phyloP scores from a whole-genome alignment of 1,140 invertebrate genomes.

The Hycleus phaleratus region DNA sequence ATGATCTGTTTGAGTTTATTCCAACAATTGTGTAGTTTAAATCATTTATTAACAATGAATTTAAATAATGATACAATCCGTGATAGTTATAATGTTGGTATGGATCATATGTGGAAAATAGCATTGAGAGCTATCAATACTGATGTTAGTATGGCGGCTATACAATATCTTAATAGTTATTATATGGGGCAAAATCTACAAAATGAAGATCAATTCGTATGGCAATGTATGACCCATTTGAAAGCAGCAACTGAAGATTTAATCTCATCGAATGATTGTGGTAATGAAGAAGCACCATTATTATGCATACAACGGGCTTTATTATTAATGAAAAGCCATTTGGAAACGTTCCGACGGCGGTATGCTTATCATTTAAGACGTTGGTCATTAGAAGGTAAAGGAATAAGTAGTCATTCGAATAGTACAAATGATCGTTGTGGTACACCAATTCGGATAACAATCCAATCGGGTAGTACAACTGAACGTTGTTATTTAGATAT shows the following conservation, averaged over 20 bases:
- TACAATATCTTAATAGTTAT: conserved; percentile 86
- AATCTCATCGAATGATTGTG: conserved; percentile 42
- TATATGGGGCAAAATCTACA: conserved; percentile 86
- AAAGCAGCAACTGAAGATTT: conserved; percentile 69
- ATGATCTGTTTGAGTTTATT: conserved; percentile 87
- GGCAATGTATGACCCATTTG: conserved; percentile 84
- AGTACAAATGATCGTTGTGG: conserved; percentile 48
- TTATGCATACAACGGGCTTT: conserved; percentile 84
- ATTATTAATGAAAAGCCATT: conserved; percentile 79
- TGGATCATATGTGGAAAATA: conserved; percentile 91
- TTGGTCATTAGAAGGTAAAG: conserved; percentile 74
- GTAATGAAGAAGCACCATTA: conserved; percentile 62
- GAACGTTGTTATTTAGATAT: conserved; percentile 70
- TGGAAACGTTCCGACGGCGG: conserved; percentile 83
- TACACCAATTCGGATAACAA: conserved; percentile 59
- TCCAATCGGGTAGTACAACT: conserved; percentile 79
- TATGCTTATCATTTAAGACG: conserved; percentile 75
- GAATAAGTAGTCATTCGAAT: conserved; percentile 64
- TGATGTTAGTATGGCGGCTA: conserved; percentile 88
- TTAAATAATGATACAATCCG: conserved; percentile 36
- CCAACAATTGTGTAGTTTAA: conserved; percentile 82
- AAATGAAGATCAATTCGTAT: conserved; percentile 85
- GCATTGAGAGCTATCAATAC: conserved; percentile 81
- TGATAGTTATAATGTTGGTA: conserved; percentile 62
- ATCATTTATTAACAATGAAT: conserved; percentile 57